phyloP scores from a whole-genome alignment of 92 coral and sea anemone species.

The Chrysogorgia sp. region DNA sequence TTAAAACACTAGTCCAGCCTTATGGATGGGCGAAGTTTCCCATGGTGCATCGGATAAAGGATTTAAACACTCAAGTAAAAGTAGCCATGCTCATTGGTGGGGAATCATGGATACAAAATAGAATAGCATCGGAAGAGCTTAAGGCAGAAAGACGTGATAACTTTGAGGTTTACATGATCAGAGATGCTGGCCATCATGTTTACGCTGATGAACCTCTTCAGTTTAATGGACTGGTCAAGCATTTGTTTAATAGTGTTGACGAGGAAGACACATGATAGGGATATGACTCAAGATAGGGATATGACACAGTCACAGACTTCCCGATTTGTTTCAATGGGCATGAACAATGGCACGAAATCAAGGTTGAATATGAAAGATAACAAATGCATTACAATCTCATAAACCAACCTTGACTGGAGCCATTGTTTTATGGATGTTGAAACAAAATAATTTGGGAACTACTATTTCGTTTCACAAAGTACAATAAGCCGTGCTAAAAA shows the following conservation, averaged over 20 bases:
- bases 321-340: too few species aligned
- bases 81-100: constrained; percentile 82
- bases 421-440: too few species aligned
- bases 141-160: constrained; percentile 58
- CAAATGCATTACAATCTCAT: too few species aligned
- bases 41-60: constrained; percentile 79
- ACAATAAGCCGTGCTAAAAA: too few species aligned
- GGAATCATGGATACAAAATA: constrained; percentile 77
- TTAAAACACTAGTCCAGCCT: constrained; percentile 74
- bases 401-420: too few species aligned
- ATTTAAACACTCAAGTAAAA: constrained; percentile 64
- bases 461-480: too few species aligned
- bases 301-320: not conserved
- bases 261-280: too few species aligned
- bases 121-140: constrained; percentile 20
- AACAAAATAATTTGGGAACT: too few species aligned
- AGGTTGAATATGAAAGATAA: not conserved
- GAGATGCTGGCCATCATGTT: constrained; percentile 93
- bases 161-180: constrained; percentile 62
- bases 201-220: constrained; percentile 82
- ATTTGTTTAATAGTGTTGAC: constrained; percentile 64
- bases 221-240: constrained; percentile 67
- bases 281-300: not conserved
- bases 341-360: too few species aligned
- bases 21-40: constrained; percentile 97